Base-by-base conservation (phyloP, 2,797 vertebrate species). In the Phrynocephalus forsythii region DNA sequence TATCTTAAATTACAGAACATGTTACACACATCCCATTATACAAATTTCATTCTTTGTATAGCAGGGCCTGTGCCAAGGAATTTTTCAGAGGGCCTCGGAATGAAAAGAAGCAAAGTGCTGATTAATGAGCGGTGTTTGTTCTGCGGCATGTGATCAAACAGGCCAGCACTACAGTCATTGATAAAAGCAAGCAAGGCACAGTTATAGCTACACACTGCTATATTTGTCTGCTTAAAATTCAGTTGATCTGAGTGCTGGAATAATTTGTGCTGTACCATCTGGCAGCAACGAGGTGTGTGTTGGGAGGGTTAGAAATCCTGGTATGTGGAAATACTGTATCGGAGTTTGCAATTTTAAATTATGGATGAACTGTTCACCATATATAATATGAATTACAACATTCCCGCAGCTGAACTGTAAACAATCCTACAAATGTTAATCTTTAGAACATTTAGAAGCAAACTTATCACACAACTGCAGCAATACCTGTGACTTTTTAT, bases 261-360 rank as follows among this genome's bases (percentile, higher is more conserved):
- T 95, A 95, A 96, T 95, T 95, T 93, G 88, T 91, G 94, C 86
- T 93, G 90, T 69, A 82, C 96, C 96, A 96, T 95, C 95, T 96
- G 95, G 95, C 91, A 93, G 92, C 89, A 88, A 80, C 91, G 89
- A 94, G 94, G 93, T 91, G 73, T 72, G 79, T 80, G 79, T 60
- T 56, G 83, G 88, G 84, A 89, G 82, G 89, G 86, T 3, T 7
- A 33, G 71, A 91, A 91, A 95, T 89, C 91, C 79, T 85, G 83
- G 79, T 87, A 87, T 85, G 87, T 91, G 91, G 84, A 94, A 93
- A 83, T 83, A 92, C 81, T 90, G 9, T 33, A 89, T 85, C 89
- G 90, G 80, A 86, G 75, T 90, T 92, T 89, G 87, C 86, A 90
- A 87, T 82, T 92, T 89, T 68, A 89, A 94, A 92, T 91, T 68